phyloP scores from a whole-genome alignment of 2,797 vertebrate genomes.

The Euthynnus affinis region DNA sequence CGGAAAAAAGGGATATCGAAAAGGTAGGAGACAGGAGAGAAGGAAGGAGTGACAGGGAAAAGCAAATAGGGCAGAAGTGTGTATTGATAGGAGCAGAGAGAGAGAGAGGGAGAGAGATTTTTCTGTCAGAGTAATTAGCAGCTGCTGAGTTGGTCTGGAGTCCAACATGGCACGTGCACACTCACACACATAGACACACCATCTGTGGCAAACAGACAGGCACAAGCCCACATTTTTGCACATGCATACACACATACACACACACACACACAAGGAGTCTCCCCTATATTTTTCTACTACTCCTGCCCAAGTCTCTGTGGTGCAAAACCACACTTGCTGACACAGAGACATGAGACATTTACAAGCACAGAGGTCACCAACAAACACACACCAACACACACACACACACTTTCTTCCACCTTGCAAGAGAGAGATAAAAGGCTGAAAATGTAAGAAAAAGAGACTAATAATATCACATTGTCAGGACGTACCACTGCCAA shows the following conservation, averaged over 20 bases:
- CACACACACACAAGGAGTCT: background rate
- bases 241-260: background rate
- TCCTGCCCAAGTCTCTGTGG: conserved; percentile 5
- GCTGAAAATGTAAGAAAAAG: conserved; percentile 13
- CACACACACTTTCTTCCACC: background rate
- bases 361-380: conserved; percentile 30
- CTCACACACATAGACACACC: conserved; percentile 14
- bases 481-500: background rate
- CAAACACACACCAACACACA: background rate
- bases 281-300: conserved; percentile 18
- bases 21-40: conserved; percentile 5
- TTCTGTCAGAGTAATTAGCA: conserved; percentile 71
- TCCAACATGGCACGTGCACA: conserved; percentile 27
- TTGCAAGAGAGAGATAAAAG: background rate
- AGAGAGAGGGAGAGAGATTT: conserved; percentile 23
- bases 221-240: conserved; percentile 18
- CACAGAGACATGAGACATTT: conserved; percentile 48
- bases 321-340: conserved; percentile 43
- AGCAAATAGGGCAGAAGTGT: background rate
- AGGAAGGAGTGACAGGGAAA: background rate
- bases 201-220: conserved; percentile 41
- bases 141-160: conserved; percentile 50
- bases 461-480: background rate
- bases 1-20: background rate
- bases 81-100: conserved; percentile 23